phyloP scores from a whole-genome alignment of 2,888 invertebrate genomes.

The Anarsia innoxiella region DNA sequence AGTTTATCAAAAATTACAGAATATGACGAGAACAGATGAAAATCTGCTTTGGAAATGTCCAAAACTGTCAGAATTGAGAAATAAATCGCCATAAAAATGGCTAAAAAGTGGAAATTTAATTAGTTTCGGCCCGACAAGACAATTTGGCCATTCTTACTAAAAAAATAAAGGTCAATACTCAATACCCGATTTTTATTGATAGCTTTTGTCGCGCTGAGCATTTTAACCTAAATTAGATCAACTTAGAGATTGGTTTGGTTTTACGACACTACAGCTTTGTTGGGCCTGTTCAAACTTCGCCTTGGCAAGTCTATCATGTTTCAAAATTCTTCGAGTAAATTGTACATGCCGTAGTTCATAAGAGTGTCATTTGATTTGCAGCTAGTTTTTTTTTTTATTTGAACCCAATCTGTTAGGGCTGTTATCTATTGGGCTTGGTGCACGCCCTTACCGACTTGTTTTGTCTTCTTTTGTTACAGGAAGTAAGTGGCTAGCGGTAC shows the following conservation, averaged over 20 bases:
- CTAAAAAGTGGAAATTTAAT: too few relatives aligned
- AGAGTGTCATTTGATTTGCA: conserved; percentile 38
- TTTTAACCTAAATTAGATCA: conserved; percentile 32
- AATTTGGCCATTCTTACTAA: too few relatives aligned
- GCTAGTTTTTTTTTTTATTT: conserved; percentile 42
- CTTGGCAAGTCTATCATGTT: conserved; percentile 51
- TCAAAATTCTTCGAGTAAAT: conserved; percentile 31
- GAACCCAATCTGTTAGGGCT: conserved; percentile 38
- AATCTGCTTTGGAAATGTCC: too few relatives aligned
- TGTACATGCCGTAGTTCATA: conserved; percentile 20
- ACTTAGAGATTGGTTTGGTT: conserved; percentile 57
- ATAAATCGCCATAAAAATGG: too few relatives aligned
- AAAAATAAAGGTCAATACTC: too few relatives aligned
- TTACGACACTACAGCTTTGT: conserved; percentile 59
- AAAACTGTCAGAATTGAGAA: too few relatives aligned
- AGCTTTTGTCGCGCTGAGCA: too few relatives aligned
- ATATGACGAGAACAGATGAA: too few relatives aligned
- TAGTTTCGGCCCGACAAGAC: too few relatives aligned
- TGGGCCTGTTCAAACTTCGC: conserved; percentile 56
- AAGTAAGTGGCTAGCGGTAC: conserved; percentile 75
- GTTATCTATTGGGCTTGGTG: conserved; percentile 52
- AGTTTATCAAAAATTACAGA: too few relatives aligned
- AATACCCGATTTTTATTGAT: too few relatives aligned
- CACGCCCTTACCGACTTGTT: conserved; percentile 65
- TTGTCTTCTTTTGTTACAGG: conserved; percentile 75